A percentile compares a stretch with the other conserved stretches of the same genome.
Conservation (phyloP, 37 sponge, comb jelly and placozoan genomes). For the Cladorhizidae sp. region DNA sequence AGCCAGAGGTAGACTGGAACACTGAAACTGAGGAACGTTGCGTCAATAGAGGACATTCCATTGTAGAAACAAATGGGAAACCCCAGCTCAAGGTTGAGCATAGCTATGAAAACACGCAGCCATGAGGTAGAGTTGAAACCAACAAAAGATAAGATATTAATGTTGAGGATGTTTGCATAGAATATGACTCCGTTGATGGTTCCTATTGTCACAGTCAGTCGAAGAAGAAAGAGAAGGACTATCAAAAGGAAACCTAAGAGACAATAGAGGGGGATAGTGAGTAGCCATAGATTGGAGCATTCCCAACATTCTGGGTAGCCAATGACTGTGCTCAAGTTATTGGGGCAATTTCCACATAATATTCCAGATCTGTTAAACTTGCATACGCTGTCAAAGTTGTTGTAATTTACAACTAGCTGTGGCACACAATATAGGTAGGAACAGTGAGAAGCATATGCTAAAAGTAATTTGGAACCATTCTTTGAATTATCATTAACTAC, state of each 20-base stretch:
- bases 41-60: conserved; percentile 6
- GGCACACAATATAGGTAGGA: conserved; percentile 15
- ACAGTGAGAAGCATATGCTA: conserved; percentile 10
- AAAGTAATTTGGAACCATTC: too few species aligned
- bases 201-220: conserved; percentile 37
- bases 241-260: conserved; percentile 20
- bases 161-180: conserved; percentile 32
- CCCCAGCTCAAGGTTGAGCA: conserved; percentile 39
- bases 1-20: conserved; percentile 29
- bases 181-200: conserved; percentile 48
- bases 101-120: conserved; percentile 19
- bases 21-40: neutral
- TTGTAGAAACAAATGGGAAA: conserved; percentile 26
- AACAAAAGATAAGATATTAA: neutral
- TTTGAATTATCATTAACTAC: neutral
- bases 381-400: conserved; percentile 21
- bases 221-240: conserved; percentile 20
- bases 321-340: conserved; percentile 18
- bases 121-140: neutral
- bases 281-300: conserved; percentile 31
- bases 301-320: conserved; percentile 19
- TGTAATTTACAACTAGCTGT: neutral
- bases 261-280: conserved; percentile 15
- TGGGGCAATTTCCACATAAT: conserved; percentile 36
- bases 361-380: conserved; percentile 22